These are phyloP conservation scores for Grammomys surdaster DNA, from an alignment of 2,113 vertebrate genomes.

Conservation along the genomic window DNA sequence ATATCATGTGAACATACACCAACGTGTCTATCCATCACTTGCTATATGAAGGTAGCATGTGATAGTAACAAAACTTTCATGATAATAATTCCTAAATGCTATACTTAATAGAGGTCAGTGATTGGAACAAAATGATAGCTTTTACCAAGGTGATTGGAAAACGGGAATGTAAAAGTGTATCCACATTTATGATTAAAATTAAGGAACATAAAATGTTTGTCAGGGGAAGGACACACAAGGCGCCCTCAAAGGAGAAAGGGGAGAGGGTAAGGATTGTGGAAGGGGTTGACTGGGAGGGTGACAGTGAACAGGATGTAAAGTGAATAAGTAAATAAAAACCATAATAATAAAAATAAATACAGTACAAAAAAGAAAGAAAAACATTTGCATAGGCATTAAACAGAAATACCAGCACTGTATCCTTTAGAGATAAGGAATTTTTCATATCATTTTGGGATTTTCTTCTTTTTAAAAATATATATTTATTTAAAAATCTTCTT, in stretches of 20 bases:
- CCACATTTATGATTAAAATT: constrained; percentile 23
- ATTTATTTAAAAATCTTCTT: no score
- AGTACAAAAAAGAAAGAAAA: no score
- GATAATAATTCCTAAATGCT: background rate
- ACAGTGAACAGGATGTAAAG: no score
- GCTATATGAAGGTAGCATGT: background rate
- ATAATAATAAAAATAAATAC: no score
- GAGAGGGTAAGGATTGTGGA: no score
- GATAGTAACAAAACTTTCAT: background rate
- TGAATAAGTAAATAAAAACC: no score
- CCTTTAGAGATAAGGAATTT: background rate
- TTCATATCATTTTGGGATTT: background rate
- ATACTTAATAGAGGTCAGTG: background rate
- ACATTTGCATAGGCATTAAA: background rate
- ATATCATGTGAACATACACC: no score
- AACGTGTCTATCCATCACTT: background rate
- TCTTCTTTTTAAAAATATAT: no score
- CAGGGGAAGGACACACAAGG: no score
- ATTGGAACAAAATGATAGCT: background rate
- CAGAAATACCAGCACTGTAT: background rate
- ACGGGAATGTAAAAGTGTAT: background rate
- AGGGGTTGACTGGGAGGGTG: no score
- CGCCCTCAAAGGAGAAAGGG: no score
- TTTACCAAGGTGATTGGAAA: constrained; percentile 13
- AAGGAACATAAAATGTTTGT: background rate